phyloP scores from a whole-genome alignment of 2,113 vertebrate genomes.

The Antechinus flavipes region DNA sequence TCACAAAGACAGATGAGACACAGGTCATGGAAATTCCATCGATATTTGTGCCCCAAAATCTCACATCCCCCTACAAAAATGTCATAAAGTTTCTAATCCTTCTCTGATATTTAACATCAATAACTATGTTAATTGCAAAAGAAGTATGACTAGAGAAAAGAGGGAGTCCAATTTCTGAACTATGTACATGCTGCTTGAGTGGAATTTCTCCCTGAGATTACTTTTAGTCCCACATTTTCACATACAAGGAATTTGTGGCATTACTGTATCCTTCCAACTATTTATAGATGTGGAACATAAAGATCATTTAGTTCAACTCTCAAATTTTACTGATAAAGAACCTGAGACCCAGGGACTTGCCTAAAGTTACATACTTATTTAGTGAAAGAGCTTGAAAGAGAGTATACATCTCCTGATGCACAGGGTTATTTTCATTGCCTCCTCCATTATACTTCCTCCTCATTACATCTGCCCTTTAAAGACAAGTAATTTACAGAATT shows the following conservation, averaged over 20 bases:
- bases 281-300: too few relatives aligned
- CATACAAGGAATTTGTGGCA: background rate
- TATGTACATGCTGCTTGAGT: background rate
- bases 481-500: too few relatives aligned
- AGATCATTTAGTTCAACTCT: too few relatives aligned
- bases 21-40: background rate
- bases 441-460: too few relatives aligned
- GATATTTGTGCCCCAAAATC: accelerated
- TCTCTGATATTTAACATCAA: background rate
- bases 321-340: too few relatives aligned
- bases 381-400: too few relatives aligned
- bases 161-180: background rate
- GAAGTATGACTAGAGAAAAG: background rate
- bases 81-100: background rate
- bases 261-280: background rate
- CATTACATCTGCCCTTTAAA: too few relatives aligned
- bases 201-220: background rate
- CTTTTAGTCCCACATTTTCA: background rate
- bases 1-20: background rate
- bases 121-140: background rate
- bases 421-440: too few relatives aligned
- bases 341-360: too few relatives aligned
- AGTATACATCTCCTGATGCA: too few relatives aligned
- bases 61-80: background rate
- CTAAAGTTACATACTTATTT: too few relatives aligned